phyloP scores from a whole-genome alignment of 2,113 vertebrate species.

The Amphiprion percula region DNA sequence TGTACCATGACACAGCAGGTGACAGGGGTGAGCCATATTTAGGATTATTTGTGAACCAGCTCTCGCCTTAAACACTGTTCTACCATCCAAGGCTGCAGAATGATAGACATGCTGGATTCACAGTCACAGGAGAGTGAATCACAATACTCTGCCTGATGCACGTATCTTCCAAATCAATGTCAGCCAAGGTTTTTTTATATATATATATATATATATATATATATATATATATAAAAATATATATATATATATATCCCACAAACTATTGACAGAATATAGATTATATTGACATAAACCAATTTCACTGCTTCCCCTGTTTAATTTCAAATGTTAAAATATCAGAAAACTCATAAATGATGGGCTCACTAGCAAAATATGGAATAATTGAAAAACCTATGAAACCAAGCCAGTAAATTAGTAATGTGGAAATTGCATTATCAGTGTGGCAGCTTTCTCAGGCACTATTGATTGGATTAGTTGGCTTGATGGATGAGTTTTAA shows the following conservation, averaged over 20 bases:
- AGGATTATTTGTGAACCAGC: conserved; percentile 52
- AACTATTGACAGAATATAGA: conserved; percentile 4
- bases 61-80: conserved; percentile 44
- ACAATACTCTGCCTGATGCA: background rate
- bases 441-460: conserved; percentile 47
- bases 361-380: conserved; percentile 20
- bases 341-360: conserved; percentile 3
- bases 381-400: conserved; percentile 47
- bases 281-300: background rate
- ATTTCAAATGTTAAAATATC: conserved; percentile 5
- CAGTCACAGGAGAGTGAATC: background rate
- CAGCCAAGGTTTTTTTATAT: background rate
- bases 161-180: conserved; percentile 17
- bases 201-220: background rate
- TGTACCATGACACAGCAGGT: conserved; percentile 57
- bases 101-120: conserved; percentile 12
- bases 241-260: background rate
- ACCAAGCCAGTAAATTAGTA: conserved; percentile 61
- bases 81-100: conserved; percentile 34
- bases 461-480: conserved; percentile 70
- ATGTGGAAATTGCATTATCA: conserved; percentile 66
- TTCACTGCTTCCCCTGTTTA: conserved; percentile 3
- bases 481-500: conserved; percentile 76
- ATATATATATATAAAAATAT: too few species aligned
- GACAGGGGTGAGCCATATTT: conserved; percentile 52